Conservation (phyloP, 1,140 invertebrate genomes). For the Bombus picipes region DNA sequence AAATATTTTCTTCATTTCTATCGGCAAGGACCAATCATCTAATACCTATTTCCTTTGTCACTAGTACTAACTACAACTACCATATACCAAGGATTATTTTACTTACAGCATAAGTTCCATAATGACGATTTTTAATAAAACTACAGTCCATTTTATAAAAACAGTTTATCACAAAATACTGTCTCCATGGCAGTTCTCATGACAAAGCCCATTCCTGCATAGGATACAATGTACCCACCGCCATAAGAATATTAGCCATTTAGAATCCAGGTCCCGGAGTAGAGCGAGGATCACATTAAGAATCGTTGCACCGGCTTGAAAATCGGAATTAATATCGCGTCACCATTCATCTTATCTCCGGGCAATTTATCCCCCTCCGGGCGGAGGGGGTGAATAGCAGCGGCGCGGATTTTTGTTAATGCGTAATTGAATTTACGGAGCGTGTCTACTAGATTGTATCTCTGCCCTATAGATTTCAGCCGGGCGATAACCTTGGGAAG, state of each 20-base stretch:
- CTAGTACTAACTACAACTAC: no score
- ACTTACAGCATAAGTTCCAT: no score
- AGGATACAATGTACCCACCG: constrained; percentile 29
- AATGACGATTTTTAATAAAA: no score
- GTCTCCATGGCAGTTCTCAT: neutral
- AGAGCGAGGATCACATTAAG: constrained; percentile 41
- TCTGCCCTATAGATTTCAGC: constrained; percentile 73
- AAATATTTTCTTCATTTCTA: no score
- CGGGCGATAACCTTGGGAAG: constrained; percentile 75
- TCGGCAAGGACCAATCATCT: no score
- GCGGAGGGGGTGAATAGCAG: constrained; percentile 20
- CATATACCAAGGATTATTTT: no score
- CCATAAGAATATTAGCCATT: neutral
- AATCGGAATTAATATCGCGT: constrained; percentile 67
- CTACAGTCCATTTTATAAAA: no score
- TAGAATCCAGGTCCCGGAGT: neutral
- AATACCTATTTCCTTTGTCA: no score
- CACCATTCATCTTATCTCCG: constrained; percentile 69
- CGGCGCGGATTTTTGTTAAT: constrained; percentile 76
- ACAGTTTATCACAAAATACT: neutral
- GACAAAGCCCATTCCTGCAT: neutral
- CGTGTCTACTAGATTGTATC: constrained; percentile 79
- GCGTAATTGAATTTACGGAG: constrained; percentile 80
- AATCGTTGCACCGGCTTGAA: constrained; percentile 34
- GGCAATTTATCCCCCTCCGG: constrained; percentile 67